Evolutionary conservation across 2,797 vertebrate species (phyloP).

Genomic region (Acanthornis magna): DNA sequence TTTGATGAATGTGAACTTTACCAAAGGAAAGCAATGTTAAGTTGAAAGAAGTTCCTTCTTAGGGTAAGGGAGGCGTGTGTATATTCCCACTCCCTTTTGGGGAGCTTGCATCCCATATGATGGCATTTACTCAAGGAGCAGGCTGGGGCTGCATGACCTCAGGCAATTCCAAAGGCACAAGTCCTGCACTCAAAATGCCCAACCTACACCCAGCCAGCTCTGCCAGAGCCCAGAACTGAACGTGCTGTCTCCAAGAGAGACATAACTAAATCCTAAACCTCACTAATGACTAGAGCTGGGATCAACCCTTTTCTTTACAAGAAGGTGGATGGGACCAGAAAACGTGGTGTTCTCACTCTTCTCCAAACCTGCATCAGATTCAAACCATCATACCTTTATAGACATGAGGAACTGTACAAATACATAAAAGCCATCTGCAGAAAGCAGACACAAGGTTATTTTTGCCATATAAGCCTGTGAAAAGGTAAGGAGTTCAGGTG

Average conservation of each 20-base stretch:
- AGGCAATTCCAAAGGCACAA: neutral
- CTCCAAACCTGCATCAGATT: neutral
- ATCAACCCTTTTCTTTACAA: neutral
- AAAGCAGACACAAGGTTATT: neutral
- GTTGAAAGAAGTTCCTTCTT: neutral
- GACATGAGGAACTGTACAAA: neutral
- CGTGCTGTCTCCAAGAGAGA: neutral
- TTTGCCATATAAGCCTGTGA: neutral
- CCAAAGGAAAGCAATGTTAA: neutral
- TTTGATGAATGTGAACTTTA: conserved; percentile 38
- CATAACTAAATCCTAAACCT: neutral
- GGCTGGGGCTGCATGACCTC: neutral
- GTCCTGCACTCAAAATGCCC: neutral
- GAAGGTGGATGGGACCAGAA: neutral
- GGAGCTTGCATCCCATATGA: neutral
- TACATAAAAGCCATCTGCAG: neutral
- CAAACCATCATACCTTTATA: neutral
- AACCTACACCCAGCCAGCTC: neutral
- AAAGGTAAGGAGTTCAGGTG: neutral
- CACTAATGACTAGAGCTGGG: neutral
- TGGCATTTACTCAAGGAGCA: neutral
- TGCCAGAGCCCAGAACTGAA: neutral
- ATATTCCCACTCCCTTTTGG: neutral
- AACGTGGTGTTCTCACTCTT: neutral
- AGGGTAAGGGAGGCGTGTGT: neutral